Conservation (phyloP, 2,113 vertebrate genomes). For the Bettongia penicillata region DNA sequence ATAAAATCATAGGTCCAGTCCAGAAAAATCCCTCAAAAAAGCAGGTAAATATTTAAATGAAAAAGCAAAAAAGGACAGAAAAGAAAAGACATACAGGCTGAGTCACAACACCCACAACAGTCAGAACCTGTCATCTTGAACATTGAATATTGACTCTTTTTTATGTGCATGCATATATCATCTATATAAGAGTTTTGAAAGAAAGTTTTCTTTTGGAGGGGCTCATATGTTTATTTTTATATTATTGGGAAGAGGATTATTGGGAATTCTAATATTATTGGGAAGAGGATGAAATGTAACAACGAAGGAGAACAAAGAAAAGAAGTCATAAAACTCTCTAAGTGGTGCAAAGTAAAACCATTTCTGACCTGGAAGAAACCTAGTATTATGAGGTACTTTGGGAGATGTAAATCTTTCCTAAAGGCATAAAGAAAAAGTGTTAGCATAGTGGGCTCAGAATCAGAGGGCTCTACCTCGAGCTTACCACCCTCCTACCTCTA, state of each 20-base stretch:
- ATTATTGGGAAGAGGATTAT: too few species aligned
- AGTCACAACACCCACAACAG: neutral
- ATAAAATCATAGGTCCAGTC: neutral
- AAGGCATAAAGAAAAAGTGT: neutral
- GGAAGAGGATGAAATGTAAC: neutral
- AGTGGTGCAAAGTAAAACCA: conserved; percentile 25
- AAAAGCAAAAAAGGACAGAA: neutral
- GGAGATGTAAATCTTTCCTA: neutral
- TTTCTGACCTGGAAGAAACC: neutral
- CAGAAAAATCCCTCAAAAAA: neutral
- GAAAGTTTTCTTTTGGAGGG: neutral
- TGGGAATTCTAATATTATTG: neutral
- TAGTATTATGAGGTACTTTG: neutral
- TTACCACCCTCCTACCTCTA: neutral
- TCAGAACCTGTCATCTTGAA: conserved; percentile 6
- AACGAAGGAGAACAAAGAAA: conserved; percentile 20
- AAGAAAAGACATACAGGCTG: neutral
- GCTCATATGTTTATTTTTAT: neutral
- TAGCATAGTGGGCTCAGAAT: neutral
- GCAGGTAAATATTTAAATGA: neutral
- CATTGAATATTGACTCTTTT: neutral
- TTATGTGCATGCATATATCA: neutral
- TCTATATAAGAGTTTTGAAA: neutral
- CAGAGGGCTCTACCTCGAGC: neutral
- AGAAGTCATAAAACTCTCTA: neutral